Conservation (phyloP, 2,113 vertebrate species). For the Rhinopomastus cyanomelas region DNA sequence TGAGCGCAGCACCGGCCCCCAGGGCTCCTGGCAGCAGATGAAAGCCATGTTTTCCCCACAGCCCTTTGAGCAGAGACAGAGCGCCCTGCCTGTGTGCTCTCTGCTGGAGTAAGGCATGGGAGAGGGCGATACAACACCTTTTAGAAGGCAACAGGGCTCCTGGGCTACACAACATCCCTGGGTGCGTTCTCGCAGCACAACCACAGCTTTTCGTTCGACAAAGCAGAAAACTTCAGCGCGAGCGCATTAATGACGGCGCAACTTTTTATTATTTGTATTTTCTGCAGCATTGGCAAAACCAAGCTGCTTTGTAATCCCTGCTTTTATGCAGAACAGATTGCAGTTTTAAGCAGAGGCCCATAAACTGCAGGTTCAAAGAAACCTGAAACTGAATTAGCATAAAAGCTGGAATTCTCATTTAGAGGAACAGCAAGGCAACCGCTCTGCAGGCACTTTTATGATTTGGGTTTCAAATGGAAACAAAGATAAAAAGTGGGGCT, state of each 20-base stretch:
- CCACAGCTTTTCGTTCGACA: constrained; percentile 31
- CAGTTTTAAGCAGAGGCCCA: constrained; percentile 75
- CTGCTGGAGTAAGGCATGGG: background rate
- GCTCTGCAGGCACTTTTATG: constrained; percentile 75
- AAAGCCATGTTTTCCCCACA: rapidly evolving
- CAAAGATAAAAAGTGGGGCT: constrained; percentile 67
- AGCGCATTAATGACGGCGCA: constrained; percentile 63
- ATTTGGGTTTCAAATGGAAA: constrained; percentile 73
- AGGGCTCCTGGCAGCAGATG: background rate
- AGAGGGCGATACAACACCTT: background rate
- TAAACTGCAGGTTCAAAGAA: constrained; percentile 81
- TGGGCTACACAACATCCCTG: rapidly evolving
- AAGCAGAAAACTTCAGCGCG: constrained; percentile 55
- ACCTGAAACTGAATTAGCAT: constrained; percentile 80
- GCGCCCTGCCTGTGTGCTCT: background rate
- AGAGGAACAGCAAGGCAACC: constrained; percentile 73
- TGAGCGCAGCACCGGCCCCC: rapidly evolving
- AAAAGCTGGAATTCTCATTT: constrained; percentile 82
- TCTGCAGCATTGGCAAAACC: constrained; percentile 74
- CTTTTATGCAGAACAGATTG: constrained; percentile 83
- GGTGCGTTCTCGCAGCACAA: background rate
- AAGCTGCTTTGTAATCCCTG: constrained; percentile 73
- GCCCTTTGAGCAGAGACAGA: background rate
- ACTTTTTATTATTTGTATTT: constrained; percentile 66
- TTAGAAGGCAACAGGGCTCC: background rate